Evolutionary conservation across 2,113 vertebrate genomes (phyloP).

Genomic region (Clarias macrocephalus): DNA sequence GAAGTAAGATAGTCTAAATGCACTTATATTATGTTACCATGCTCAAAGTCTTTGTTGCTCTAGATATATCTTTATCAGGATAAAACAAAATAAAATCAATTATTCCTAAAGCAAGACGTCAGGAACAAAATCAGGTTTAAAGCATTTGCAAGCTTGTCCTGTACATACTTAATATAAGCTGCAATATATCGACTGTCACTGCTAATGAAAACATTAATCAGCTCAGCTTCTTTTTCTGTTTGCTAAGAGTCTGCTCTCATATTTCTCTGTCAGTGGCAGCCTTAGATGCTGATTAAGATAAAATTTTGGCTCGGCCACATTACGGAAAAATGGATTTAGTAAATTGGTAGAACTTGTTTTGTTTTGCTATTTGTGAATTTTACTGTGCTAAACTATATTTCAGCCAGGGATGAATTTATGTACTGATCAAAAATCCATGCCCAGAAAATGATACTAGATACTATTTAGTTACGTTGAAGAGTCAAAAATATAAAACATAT

Average conservation of each 20-base stretch:
- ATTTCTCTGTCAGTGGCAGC: conserved; percentile 36
- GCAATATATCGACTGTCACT: conserved; percentile 20
- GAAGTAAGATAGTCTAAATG: not conserved
- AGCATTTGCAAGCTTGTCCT: conserved; percentile 34
- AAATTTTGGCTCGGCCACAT: conserved; percentile 31
- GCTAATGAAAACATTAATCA: conserved; percentile 52
- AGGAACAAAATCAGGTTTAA: conserved; percentile 30
- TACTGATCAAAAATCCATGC: not conserved
- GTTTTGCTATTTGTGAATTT: conserved; percentile 8
- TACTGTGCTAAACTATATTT: conserved; percentile 18
- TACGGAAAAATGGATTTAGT: conserved; percentile 14
- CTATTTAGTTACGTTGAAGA: not conserved
- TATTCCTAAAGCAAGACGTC: not conserved
- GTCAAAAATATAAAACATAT: too few species aligned
- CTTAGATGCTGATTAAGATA: conserved; percentile 41
- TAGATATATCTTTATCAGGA: not conserved
- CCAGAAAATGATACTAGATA: not conserved
- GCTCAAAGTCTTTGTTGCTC: not conserved
- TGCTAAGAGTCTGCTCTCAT: conserved; percentile 28
- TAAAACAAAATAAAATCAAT: not conserved
- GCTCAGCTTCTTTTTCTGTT: conserved; percentile 30
- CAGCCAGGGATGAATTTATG: not conserved
- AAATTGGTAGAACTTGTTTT: conserved; percentile 16
- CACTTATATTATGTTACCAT: not conserved
- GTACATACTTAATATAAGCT: conserved; percentile 23